Base-by-base conservation (phyloP, 2,888 invertebrate species). In the Cryptosula pallasiana region DNA sequence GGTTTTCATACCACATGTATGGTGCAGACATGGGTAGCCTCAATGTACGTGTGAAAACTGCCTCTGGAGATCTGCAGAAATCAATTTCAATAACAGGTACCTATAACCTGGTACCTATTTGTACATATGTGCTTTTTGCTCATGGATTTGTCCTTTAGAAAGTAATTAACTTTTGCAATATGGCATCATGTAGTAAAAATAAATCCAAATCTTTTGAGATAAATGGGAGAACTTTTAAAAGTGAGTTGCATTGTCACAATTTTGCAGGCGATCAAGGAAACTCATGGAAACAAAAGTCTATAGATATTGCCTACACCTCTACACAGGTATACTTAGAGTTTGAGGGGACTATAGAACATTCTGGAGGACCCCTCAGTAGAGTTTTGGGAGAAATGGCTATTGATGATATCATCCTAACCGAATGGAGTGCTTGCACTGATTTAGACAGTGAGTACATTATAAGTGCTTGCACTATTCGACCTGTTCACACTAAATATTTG, bases 331-430 rank as follows among this genome's bases (percentile, higher is more conserved):
- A 63, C 34, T 34, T 63, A 27, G 63, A 63, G 63, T 63, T 63
- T 63, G 63, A 63, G 32, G 63, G 32, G 2, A 63, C 32, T 2
- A 63, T 63, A 13, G 9, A 32, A 27, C 63, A 63, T 32, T 29
- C 29, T n/a, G 13, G 16, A 9, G 13, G 29, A 3, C 25, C 25
- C 3, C 9, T 63, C 27, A 20, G 27, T 63, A 2, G 9, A 32
- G 63, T 63, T 5, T 29, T 29, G n/a, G 32, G 63, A 32, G 63
- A 63, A 9, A 63, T 63, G 32, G 63, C 63, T 16, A 63, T 63
- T 32, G 63, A 63, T 63, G 63, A 63, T 32, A 16, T 63, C 63
- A 63, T 63, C 13, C 34, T 63, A 32, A 32, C 63, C 29, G 63
- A 32, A 63, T 13, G 25, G 5, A 63, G 9, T 34, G 16, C 20